Evolutionary conservation across 2,113 vertebrate species (phyloP), one percentile per base, ranked within the genome.

Genomic region (Scalopus aquaticus): DNA sequence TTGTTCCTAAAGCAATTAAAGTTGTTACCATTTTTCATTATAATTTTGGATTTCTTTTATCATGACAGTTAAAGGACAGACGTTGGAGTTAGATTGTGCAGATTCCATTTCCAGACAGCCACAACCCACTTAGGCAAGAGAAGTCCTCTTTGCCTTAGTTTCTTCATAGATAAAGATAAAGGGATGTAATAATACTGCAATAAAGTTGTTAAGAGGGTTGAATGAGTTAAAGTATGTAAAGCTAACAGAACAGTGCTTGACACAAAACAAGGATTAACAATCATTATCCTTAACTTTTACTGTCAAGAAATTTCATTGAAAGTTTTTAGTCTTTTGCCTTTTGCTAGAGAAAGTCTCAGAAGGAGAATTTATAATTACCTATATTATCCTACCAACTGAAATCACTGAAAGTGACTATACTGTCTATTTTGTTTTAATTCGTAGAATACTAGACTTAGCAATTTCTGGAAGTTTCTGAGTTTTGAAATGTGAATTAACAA

Each of bases 401-500:
- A 37, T 74, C 24, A 72, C 44, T 93, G 70, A 91, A 81, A 3
- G 3, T 28, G 30, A 76, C 26, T 74, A 84, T 89, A 39, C 54
- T 37, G 65, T 87, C 90, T 49, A 60, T 67, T 89, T 84, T 91
- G 62, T 46, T 32, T 86, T 88, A n/a, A 86, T 30, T 19, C 39
- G 49, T 2, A 11, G 26, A 79, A 79, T 74, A 44, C 5, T 13
- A 74, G 9, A n/a, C 65, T 73, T 80, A 39, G 30, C 74, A 81
- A 83, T 76, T 89, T 91, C 20, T 94, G 58, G 58, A 62, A 70
- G 15, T 80, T 88, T 94, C n/a, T 95, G 56, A 73, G 9, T 85
- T 96, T 84, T 88, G 28, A 81, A 94, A 69, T 78, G 1, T 73
- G 84, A 37, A 73, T 85, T 91, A 81, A 82, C 20, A 78, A 15